A percentile compares a stretch with the other conserved stretches of the same genome.
Conservation (phyloP, 1,140 invertebrate species). For the Zaprionus vittiger region DNA sequence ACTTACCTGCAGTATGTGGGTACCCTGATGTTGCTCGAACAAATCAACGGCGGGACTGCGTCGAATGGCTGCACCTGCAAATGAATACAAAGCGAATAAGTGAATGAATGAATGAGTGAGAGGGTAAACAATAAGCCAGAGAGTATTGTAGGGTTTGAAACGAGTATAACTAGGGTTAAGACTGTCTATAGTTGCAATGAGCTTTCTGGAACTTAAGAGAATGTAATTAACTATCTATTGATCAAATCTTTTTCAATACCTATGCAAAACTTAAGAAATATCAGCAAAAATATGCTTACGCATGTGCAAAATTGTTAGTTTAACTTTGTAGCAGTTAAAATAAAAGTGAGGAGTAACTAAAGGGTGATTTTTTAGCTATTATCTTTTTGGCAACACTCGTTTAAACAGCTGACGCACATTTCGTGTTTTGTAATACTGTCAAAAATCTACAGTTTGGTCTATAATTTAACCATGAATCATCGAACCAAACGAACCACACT, state of each 20-base stretch:
- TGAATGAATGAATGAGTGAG: conserved; percentile 14
- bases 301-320: too few species aligned
- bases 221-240: not conserved
- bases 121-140: conserved; percentile 5
- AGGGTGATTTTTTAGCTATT: too few species aligned
- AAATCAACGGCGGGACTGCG: conserved; percentile 91
- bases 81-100: conserved; percentile 24
- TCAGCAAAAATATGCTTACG: not conserved
- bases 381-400: too few species aligned
- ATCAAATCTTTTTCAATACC: not conserved
- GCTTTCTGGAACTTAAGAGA: not conserved
- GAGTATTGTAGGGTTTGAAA: not conserved
- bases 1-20: conserved; percentile 97
- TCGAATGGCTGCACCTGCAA: conserved; percentile 90
- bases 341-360: too few species aligned
- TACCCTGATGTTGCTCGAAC: conserved; percentile 98
- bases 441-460: too few species aligned
- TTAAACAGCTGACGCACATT: too few species aligned
- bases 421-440: too few species aligned
- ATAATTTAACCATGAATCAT: too few species aligned
- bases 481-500: too few species aligned
- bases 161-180: not conserved
- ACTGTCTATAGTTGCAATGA: not conserved
- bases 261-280: not conserved
- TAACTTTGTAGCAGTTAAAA: too few species aligned